Percentiles rank a stretch among this genome's conserved stretches.
phyloP scores from a whole-genome alignment of 2,888 invertebrate genomes.

The Conus canariensis region DNA sequence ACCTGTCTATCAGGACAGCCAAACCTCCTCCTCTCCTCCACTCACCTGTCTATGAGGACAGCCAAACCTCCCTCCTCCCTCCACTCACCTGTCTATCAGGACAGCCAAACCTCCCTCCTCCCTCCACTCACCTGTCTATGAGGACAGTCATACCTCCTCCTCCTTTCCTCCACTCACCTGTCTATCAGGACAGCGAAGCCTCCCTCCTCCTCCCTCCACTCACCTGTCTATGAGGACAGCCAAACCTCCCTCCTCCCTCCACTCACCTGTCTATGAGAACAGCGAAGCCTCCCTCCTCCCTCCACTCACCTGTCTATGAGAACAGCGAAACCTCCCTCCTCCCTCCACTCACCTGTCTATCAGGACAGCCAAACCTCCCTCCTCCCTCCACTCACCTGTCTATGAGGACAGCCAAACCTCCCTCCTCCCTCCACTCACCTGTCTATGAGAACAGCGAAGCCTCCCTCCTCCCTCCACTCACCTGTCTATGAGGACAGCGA shows the following conservation, averaged over 20 bases:
- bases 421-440: neutral
- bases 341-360: neutral
- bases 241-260: no score
- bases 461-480: neutral
- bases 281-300: neutral
- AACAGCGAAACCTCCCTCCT: neutral
- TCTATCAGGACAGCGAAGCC: no score
- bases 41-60: neutral
- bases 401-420: no score
- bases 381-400: neutral
- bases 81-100: no score
- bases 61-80: no score
- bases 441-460: neutral
- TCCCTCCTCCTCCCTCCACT: no score
- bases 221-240: no score
- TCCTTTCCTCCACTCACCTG: neutral
- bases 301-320: neutral
- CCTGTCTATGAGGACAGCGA: slow-evolving; percentile 46
- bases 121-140: neutral
- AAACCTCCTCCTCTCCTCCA: neutral
- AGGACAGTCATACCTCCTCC: neutral
- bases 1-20: no score
- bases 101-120: no score
- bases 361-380: neutral
- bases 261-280: neutral